Base-by-base conservation (phyloP, 2,113 vertebrate genomes). In the Mandrillus leucophaeus region DNA sequence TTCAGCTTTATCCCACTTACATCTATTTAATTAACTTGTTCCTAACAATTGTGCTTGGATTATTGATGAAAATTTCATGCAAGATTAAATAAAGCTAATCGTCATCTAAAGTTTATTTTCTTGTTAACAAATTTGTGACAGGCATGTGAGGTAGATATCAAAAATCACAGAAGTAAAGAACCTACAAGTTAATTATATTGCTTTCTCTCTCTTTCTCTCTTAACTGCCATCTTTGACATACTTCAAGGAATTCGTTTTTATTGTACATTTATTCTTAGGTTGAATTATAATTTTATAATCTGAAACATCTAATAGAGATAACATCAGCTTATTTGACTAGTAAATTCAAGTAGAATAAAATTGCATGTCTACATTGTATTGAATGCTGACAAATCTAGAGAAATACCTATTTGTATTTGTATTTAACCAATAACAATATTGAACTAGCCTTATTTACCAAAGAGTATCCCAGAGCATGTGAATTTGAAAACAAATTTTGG, bases 281-380 rank as follows among this genome's bases (percentile, higher is more conserved):
- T 95, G 78, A 79, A 80, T 80, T 88, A 84, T 84, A 43, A n/a
- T 94, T 93, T 96, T 72, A 79, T 55, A 64, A 48, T 64, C 45
- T 83, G 57, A 91, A 93, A 61, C 7, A 87, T 32, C 35, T 45
- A 70, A 32, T 35, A 64, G 35, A 87, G n/a, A 40, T 59, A 70
- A 35, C 6, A 76, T 57, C 64, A 76, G 17, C 43, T 43, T 61
- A 83, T 86, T 86, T 92, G 23, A 61, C 50, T 81, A 70, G 8
- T 38, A 75, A 84, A 59, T 72, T 22, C 14, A 87, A 6, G 68
- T 87, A 27, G 18, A 88, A 75, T 61, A 72, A 70, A 88, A 79
- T 75, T 83, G 59, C 80, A 20, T 50, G 35, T 84, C 48, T 97
- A 32, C 23, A 20, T 83, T 83, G 35, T 23, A 78, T 48, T 59